Evolutionary conservation across 2,113 vertebrate species (phyloP).

Genomic region (Rhinichthys klamathensis): DNA sequence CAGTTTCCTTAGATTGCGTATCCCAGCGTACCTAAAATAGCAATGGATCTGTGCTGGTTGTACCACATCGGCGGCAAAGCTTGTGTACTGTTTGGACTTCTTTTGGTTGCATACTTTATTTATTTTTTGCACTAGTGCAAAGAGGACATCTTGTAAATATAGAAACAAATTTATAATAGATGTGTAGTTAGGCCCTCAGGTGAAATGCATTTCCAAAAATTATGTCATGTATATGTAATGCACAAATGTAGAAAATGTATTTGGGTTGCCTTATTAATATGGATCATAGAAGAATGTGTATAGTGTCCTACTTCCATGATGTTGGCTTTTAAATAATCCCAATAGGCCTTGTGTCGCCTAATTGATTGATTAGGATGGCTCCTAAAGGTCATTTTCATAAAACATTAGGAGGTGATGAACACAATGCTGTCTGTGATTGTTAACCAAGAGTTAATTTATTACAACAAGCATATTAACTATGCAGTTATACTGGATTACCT

Average conservation of each 20-base stretch:
- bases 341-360: constrained; percentile 70
- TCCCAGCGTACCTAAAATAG: constrained; percentile 8
- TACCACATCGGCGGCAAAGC: neutral
- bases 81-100: neutral
- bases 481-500: constrained; percentile 51
- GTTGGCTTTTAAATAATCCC: constrained; percentile 81
- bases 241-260: constrained; percentile 76
- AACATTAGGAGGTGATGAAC: constrained; percentile 78
- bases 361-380: constrained; percentile 78
- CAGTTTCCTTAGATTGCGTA: constrained; percentile 27
- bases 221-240: constrained; percentile 6
- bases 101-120: neutral
- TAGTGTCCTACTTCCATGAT: constrained; percentile 79
- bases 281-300: constrained; percentile 76
- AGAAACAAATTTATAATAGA: constrained; percentile 39
- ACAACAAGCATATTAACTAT: constrained; percentile 21
- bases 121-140: neutral
- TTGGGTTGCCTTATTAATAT: constrained; percentile 82
- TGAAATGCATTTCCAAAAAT: constrained; percentile 34
- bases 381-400: constrained; percentile 82
- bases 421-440: constrained; percentile 69
- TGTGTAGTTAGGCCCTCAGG: neutral
- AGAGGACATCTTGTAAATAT: constrained; percentile 32
- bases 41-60: neutral
- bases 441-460: constrained; percentile 71